Percentiles rank a stretch among this genome's conserved stretches.
These are phyloP conservation scores for Mugil cephalus DNA, from an alignment of 2,113 vertebrate genomes.

Conservation along the genomic window DNA sequence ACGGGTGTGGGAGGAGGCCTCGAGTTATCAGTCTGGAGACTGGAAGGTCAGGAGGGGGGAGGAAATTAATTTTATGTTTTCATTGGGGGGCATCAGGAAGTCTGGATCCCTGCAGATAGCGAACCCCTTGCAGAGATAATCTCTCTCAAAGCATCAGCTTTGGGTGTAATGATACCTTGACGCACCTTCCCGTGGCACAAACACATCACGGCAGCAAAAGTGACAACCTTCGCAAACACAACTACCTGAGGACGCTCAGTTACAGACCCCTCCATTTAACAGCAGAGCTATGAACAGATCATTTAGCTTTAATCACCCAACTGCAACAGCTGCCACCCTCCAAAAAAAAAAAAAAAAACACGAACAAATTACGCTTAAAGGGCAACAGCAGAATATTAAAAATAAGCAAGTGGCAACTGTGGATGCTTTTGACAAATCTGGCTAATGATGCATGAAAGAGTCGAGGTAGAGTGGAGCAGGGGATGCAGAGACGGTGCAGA, in stretches of 20 bases:
- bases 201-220: background rate
- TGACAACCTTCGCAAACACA: background rate
- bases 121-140: slow-evolving; percentile 14
- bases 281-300: slow-evolving; percentile 12
- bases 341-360: background rate
- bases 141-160: background rate
- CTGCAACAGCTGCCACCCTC: background rate
- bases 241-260: slow-evolving; percentile 19
- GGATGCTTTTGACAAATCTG: slow-evolving; percentile 34
- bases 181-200: slow-evolving; percentile 9
- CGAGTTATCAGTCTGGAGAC: slow-evolving; percentile 23
- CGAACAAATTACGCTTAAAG: slow-evolving; percentile 25
- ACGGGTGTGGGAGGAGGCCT: slow-evolving; percentile 2
- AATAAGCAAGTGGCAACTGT: slow-evolving; percentile 50
- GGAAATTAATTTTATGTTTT: slow-evolving; percentile 22
- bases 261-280: slow-evolving; percentile 26
- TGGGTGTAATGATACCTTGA: background rate
- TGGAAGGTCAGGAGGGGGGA: slow-evolving; percentile 8
- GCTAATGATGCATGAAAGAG: slow-evolving; percentile 46
- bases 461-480: too few relatives aligned
- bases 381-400: slow-evolving; percentile 41
- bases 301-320: slow-evolving; percentile 50
- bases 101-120: slow-evolving; percentile 6
- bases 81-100: background rate
- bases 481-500: background rate